Conservation (phyloP, 2,113 vertebrate genomes). For the Stictonetta naevosa region DNA sequence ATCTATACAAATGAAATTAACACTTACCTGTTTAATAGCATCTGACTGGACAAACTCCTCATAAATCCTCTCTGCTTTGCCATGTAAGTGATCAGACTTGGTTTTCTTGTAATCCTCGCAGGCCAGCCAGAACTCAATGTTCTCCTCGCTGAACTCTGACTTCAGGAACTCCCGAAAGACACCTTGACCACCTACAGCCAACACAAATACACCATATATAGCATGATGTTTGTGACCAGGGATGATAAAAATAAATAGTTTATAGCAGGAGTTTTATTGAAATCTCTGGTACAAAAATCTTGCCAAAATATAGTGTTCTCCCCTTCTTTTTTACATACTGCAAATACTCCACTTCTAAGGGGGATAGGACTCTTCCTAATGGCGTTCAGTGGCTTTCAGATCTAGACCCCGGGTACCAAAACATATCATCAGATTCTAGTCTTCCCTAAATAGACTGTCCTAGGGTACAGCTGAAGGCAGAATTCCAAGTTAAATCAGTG, state of each 20-base stretch:
- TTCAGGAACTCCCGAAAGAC: slow-evolving; percentile 87
- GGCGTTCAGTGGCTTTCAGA: background rate
- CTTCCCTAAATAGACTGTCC: background rate
- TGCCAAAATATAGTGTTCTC: background rate
- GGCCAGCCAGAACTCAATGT: slow-evolving; percentile 93
- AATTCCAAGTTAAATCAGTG: background rate
- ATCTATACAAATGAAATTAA: background rate
- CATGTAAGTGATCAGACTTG: slow-evolving; percentile 73
- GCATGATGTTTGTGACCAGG: background rate
- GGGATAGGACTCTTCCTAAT: background rate
- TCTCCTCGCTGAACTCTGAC: slow-evolving; percentile 94
- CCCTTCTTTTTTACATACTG: background rate
- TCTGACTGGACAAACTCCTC: slow-evolving; percentile 85
- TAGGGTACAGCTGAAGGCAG: background rate
- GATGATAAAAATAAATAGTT: background rate
- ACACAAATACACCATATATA: background rate
- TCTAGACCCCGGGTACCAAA: background rate
- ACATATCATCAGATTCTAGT: background rate
- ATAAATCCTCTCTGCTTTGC: slow-evolving; percentile 87
- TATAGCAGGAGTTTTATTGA: background rate
- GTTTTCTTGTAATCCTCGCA: slow-evolving; percentile 89
- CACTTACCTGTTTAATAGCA: slow-evolving; percentile 86
- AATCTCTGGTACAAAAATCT: background rate
- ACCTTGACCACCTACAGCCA: slow-evolving; percentile 80
- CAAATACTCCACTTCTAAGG: background rate